A percentile compares a stretch with the other conserved stretches of the same genome.
phyloP scores from a whole-genome alignment of 2,888 invertebrate genomes.

The Diaphora mendica region DNA sequence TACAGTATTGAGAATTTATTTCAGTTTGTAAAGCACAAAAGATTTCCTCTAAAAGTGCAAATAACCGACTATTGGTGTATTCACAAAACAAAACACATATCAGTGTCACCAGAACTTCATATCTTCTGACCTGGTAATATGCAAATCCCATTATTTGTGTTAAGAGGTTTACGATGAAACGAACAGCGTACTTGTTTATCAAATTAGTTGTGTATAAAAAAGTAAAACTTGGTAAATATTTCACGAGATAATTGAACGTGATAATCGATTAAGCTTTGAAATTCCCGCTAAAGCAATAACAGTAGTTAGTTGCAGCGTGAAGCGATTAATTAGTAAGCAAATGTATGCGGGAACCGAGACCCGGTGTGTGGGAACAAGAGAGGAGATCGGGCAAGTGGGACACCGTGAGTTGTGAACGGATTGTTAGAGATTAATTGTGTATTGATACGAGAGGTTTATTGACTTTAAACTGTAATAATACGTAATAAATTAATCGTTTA shows the following conservation, averaged over 20 bases:
- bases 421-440: slow-evolving; percentile 2
- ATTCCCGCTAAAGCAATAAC: slow-evolving; percentile 37
- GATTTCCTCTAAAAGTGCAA: no score
- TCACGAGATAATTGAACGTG: background rate
- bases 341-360: slow-evolving; percentile 54
- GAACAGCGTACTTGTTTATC: background rate
- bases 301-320: slow-evolving; percentile 34
- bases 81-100: background rate
- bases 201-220: background rate
- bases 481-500: no score
- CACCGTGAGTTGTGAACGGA: slow-evolving; percentile 14
- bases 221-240: background rate
- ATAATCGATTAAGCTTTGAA: slow-evolving; percentile 6
- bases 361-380: slow-evolving; percentile 57
- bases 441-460: background rate
- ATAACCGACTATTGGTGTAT: background rate
- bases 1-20: no score
- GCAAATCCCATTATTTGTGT: background rate
- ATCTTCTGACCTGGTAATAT: background rate
- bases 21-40: no score
- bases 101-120: background rate
- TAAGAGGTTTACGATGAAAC: background rate
- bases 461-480: background rate
- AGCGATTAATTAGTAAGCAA: slow-evolving; percentile 57
- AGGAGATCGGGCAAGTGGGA: slow-evolving; percentile 28